Evolutionary conservation across 2,797 vertebrate species (phyloP), one percentile per base, ranked within the genome.

Genomic region (Nasua narica): DNA sequence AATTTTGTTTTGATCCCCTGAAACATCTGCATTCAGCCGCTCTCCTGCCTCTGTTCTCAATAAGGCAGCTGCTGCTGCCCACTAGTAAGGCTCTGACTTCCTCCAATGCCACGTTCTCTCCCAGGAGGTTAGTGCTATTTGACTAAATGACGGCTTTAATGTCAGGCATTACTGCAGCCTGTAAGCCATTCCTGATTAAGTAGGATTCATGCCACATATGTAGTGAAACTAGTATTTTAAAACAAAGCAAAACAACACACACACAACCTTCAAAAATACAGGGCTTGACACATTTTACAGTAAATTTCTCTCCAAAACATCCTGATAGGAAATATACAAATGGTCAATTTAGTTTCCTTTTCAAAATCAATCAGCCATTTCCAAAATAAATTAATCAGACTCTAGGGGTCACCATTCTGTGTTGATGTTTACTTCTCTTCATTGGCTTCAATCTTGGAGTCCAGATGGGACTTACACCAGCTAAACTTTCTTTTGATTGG

Each of bases 311-410:
- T 94, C 15, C 40, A 79, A 54, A 52, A 52, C 35, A 77, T 72
- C 9, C 43, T 94, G 48, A 48, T 83, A 67, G 25, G 69, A 89
- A 91, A n/a, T 52, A 19, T 83, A 82, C 23, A 97, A 82, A 72
- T 60, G 43, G n/a, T 78, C 79, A 72, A 29, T 85, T 87, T 82
- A 35, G 52, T 74, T 81, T n/a, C 74, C 13, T 81, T 95, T 95
- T 81, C 70, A n/a, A 95, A 69, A 93, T 4, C 23, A 58, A 48
- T 74, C 62, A 87, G 8, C 35, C 40, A 82, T 96, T 87, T 82
- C 43, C 27, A 76, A 92, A 72, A 56, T 91, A 58, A 92, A 88
- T 90, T 43, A 67, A 88, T 91, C 37, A 65, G 70, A 60, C 35
- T 87, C 35, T n/a, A 74, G 56, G 1, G 1, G 52, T 93, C 70